A percentile compares a stretch with the other conserved stretches of the same genome.
phyloP scores from a whole-genome alignment of 1,140 invertebrate genomes.

The Drosophila sproati region DNA sequence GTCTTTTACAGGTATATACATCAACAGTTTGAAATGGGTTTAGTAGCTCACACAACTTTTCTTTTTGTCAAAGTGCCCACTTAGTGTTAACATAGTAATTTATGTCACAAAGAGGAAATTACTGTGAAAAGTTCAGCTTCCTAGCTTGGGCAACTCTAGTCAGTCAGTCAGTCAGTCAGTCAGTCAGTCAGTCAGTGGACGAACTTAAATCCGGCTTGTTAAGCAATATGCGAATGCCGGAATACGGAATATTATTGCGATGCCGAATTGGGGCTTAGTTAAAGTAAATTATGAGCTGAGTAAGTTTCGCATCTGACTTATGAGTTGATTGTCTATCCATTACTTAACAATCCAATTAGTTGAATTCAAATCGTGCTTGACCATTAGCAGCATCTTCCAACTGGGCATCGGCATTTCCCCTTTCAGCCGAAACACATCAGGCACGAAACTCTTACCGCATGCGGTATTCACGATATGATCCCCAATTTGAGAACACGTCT shows the following conservation, averaged over 20 bases:
- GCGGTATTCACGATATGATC: slow-evolving; percentile 19
- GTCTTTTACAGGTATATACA: too few species aligned
- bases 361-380: slow-evolving; percentile 13
- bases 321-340: neutral
- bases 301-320: neutral
- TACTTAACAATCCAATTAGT: slow-evolving; percentile 29
- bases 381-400: slow-evolving; percentile 4
- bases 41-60: too few species aligned
- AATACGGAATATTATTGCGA: neutral
- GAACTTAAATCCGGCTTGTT: neutral
- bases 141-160: neutral
- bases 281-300: neutral
- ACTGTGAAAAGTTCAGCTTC: neutral
- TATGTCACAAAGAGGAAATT: neutral
- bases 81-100: neutral
- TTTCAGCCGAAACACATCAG: neutral
- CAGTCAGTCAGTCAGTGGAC: neutral
- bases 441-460: slow-evolving; percentile 33
- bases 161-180: neutral
- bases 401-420: slow-evolving; percentile 12
- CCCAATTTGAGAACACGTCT: neutral
- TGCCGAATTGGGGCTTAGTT: neutral
- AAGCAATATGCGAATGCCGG: neutral
- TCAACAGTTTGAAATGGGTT: too few species aligned
- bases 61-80: neutral